A percentile compares a stretch with the other conserved stretches of the same genome.
Conservation (phyloP, 1,140 invertebrate genomes). For the Papilio machaon region DNA sequence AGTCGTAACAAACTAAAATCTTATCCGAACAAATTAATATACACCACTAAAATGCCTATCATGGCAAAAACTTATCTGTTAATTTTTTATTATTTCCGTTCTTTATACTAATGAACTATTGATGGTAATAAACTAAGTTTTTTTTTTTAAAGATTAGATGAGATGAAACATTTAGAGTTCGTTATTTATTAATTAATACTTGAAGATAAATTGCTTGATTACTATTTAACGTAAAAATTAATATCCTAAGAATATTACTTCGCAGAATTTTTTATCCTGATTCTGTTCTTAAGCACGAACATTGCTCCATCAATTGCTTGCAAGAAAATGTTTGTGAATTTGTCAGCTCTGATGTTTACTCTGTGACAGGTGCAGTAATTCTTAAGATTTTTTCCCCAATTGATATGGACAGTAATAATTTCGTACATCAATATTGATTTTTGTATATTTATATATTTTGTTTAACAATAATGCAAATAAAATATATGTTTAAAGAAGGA, state of each 20-base stretch:
- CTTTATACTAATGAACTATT: neutral
- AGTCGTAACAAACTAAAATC: neutral
- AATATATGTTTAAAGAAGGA: conserved; percentile 23
- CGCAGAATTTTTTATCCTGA: neutral
- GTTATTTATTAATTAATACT: neutral
- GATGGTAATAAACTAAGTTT: neutral
- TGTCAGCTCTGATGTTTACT: no score
- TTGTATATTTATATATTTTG: neutral
- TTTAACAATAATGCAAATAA: neutral
- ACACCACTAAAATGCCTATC: neutral
- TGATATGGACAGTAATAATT: neutral
- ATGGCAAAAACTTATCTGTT: neutral
- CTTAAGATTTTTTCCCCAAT: no score
- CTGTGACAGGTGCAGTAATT: no score
- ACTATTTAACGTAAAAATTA: neutral
- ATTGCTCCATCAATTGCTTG: no score
- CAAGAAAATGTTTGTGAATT: no score
- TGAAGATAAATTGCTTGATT: neutral
- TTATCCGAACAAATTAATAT: neutral
- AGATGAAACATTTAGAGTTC: neutral
- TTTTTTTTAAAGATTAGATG: neutral
- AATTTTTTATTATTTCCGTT: neutral
- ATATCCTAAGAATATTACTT: neutral
- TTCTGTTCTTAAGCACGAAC: no score
- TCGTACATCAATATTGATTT: neutral